A percentile compares a stretch with the other conserved stretches of the same genome.
phyloP scores from a whole-genome alignment of 2,888 invertebrate genomes.

The Teleogryllus oceanicus region DNA sequence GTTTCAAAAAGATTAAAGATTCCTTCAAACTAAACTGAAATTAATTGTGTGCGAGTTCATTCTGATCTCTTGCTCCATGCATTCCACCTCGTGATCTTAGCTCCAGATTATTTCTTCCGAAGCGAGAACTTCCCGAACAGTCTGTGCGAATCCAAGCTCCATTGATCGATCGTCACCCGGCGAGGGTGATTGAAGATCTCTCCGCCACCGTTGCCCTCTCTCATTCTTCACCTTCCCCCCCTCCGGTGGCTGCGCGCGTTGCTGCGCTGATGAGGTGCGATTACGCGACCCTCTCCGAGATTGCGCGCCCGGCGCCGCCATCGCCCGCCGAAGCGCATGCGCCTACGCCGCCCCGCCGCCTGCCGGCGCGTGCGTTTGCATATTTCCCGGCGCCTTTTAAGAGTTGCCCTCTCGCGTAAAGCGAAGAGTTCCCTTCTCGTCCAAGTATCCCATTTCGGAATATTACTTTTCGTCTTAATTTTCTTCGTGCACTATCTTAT shows the following conservation, averaged over 20 bases:
- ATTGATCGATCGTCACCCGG: background rate
- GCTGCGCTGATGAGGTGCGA: constrained; percentile 1
- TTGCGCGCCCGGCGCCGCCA: background rate
- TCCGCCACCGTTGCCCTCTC: background rate
- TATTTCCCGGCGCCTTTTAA: background rate
- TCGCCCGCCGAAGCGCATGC: background rate
- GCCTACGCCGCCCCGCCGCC: background rate
- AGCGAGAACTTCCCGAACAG: background rate
- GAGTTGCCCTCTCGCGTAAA: too few relatives aligned
- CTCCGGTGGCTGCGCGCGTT: background rate
- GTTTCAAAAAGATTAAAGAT: too few relatives aligned
- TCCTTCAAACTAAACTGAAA: too few relatives aligned
- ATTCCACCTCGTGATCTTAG: too few relatives aligned
- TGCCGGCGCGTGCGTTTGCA: background rate
- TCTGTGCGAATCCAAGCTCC: background rate
- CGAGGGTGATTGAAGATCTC: background rate
- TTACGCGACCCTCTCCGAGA: background rate
- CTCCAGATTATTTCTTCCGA: too few relatives aligned
- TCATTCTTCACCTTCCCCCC: background rate
- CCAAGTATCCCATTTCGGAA: too few relatives aligned
- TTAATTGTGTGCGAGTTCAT: too few relatives aligned
- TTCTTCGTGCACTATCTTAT: too few relatives aligned
- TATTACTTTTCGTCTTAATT: too few relatives aligned
- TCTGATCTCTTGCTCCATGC: too few relatives aligned
- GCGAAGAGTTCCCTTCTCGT: too few relatives aligned